Conservation (phyloP, 2,888 invertebrate genomes). For the Rhimphoctona megacephalus region DNA sequence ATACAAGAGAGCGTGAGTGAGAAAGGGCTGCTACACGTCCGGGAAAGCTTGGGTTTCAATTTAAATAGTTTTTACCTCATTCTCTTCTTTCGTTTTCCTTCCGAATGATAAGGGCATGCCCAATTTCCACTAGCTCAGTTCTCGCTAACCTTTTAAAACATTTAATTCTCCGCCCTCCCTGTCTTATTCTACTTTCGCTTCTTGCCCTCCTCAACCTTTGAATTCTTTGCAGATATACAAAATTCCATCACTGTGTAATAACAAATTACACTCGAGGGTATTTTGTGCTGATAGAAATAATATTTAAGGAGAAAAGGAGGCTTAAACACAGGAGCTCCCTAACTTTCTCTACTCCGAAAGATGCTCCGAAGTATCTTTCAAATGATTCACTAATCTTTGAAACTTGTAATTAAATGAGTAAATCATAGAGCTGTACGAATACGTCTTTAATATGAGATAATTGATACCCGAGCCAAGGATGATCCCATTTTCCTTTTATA, state of each 20-base stretch:
- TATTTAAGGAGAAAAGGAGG: neutral
- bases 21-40: conserved; percentile 54
- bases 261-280: conserved; percentile 4
- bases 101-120: conserved; percentile 50
- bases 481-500: conserved; percentile 10
- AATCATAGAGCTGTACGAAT: conserved; percentile 12
- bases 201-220: neutral
- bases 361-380: neutral
- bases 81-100: conserved; percentile 55
- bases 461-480: neutral
- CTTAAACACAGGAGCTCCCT: neutral
- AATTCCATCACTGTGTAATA: neutral
- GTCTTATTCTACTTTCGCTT: conserved; percentile 15
- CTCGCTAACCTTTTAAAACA: conserved; percentile 44
- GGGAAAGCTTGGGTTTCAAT: conserved; percentile 80
- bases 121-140: conserved; percentile 56
- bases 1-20: conserved; percentile 43
- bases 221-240: conserved; percentile 6
- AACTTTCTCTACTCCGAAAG: neutral
- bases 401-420: conserved; percentile 21
- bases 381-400: neutral
- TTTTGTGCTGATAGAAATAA: neutral
- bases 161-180: conserved; percentile 46
- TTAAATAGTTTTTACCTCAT: conserved; percentile 78
- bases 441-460: neutral